phyloP scores from a whole-genome alignment of 2,797 vertebrate species.

The Pseudochirops corinnae region DNA sequence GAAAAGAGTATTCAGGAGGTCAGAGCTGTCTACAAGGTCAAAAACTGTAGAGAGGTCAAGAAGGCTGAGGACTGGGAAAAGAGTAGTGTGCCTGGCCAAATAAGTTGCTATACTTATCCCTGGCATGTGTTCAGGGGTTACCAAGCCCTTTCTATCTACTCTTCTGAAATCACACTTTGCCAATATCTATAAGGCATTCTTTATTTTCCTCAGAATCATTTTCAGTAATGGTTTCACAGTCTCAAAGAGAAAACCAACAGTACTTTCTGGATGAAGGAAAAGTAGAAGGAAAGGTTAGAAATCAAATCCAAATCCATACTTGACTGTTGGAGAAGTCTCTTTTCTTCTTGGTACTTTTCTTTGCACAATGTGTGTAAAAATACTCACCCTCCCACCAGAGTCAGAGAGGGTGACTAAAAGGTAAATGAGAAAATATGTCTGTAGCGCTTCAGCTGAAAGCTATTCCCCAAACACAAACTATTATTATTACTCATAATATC shows the following conservation, averaged over 20 bases:
- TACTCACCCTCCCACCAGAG: background rate
- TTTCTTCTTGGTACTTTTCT: background rate
- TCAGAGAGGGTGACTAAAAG: background rate
- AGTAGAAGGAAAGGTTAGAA: background rate
- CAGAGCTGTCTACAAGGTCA: background rate
- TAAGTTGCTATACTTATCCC: background rate
- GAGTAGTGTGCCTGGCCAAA: background rate
- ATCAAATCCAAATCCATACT: background rate
- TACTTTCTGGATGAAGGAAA: background rate
- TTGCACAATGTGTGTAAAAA: slow-evolving; percentile 38
- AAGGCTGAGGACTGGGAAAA: background rate
- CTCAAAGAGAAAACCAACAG: background rate
- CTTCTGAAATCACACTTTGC: background rate
- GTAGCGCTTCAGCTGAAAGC: background rate
- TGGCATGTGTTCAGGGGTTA: background rate
- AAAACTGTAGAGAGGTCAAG: background rate
- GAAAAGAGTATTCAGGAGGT: background rate
- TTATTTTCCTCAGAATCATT: background rate
- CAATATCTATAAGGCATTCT: background rate
- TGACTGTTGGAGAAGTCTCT: background rate
- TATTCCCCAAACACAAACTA: background rate
- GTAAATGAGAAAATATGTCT: background rate
- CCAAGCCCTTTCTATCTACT: background rate
- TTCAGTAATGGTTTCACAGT: background rate
- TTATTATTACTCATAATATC: background rate